Evolutionary conservation across 1,140 invertebrate species (phyloP).

Genomic region (Aphelenchoides avenae): DNA sequence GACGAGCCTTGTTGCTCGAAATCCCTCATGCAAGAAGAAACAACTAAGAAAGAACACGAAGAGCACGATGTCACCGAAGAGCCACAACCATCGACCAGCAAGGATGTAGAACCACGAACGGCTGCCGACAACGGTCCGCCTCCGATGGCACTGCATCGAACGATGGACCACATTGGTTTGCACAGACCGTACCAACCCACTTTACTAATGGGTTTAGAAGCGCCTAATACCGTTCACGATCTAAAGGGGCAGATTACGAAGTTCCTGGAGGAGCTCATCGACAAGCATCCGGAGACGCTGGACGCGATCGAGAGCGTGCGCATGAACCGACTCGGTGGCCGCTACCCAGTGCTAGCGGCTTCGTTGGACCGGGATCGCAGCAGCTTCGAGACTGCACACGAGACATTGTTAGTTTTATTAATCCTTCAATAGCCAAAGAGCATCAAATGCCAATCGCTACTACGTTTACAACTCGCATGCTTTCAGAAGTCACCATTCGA

Average conservation of each 20-base stretch:
- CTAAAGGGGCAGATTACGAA: constrained; percentile 55
- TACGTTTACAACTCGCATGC: no score
- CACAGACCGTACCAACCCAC: constrained; percentile 7
- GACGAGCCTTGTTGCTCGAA: no score
- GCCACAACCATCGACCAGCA: no score
- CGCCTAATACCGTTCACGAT: constrained; percentile 22
- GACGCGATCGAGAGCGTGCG: constrained; percentile 56
- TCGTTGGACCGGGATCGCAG: not conserved
- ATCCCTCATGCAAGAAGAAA: no score
- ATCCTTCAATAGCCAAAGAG: no score
- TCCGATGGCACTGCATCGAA: constrained; percentile 9
- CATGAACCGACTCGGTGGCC: constrained; percentile 38
- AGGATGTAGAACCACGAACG: no score
- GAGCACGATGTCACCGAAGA: no score
- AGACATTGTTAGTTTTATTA: no score
- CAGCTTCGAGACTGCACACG: no score
- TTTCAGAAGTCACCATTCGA: no score
- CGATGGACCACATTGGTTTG: constrained; percentile 11
- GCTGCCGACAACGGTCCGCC: not conserved
- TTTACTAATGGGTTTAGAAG: not conserved
- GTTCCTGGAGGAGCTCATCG: constrained; percentile 56
- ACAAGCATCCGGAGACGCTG: constrained; percentile 56
- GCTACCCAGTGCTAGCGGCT: not conserved
- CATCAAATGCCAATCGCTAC: no score
- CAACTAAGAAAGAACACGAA: no score